Percentiles rank a stretch among this genome's conserved stretches.
phyloP scores from a whole-genome alignment of 2,797 vertebrate genomes.

The Glossophaga mutica region DNA sequence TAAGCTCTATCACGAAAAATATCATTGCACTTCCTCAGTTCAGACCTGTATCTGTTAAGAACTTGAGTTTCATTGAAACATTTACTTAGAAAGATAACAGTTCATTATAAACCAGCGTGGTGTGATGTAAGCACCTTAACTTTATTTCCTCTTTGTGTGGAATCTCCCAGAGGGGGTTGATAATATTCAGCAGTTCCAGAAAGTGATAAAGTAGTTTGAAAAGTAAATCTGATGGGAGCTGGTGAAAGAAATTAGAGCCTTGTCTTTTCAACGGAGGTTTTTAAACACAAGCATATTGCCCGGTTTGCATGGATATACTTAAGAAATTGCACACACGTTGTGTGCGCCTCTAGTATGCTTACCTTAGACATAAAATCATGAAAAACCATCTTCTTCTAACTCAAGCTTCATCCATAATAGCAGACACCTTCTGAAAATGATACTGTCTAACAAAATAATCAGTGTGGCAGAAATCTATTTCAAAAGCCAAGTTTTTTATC shows the following conservation, averaged over 20 bases:
- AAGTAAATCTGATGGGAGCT: constrained; percentile 35
- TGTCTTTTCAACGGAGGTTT: neutral
- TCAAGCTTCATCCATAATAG: neutral
- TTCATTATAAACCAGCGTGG: neutral
- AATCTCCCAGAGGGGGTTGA: constrained; percentile 12
- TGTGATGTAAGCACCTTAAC: constrained; percentile 27
- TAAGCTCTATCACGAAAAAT: neutral
- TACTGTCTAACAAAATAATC: constrained; percentile 4
- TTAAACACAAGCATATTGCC: neutral
- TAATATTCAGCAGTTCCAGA: neutral
- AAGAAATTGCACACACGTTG: neutral
- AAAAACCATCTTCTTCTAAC: neutral
- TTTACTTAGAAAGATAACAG: constrained; percentile 23
- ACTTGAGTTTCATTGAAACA: constrained; percentile 28
- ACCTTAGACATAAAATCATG: neutral
- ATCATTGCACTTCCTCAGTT: constrained; percentile 16
- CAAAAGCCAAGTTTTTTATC: constrained; percentile 21
- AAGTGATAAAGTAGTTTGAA: constrained; percentile 34
- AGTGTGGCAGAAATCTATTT: constrained; percentile 26
- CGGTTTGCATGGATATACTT: neutral
- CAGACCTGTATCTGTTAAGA: neutral
- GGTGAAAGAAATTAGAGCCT: neutral
- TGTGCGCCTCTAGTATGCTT: neutral
- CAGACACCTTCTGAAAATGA: constrained; percentile 12
- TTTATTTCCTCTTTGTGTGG: constrained; percentile 31